phyloP scores from a whole-genome alignment of 1,140 invertebrate species.

The Spodoptera litura region DNA sequence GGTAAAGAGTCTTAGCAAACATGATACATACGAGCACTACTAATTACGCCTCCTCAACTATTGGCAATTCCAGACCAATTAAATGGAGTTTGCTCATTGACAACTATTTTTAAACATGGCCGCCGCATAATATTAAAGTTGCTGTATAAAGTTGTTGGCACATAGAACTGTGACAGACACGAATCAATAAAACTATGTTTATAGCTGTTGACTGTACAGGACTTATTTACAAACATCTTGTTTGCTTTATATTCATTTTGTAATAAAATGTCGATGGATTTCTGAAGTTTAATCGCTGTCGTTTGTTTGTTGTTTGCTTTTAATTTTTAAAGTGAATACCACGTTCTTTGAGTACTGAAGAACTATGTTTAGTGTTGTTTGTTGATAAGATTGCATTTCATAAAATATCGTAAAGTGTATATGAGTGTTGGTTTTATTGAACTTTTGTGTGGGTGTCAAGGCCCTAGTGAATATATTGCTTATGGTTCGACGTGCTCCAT shows the following conservation, averaged over 20 bases:
- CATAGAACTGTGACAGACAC: constrained; percentile 14
- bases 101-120: constrained; percentile 5
- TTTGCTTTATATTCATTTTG: constrained; percentile 12
- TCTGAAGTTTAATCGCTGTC: constrained; percentile 10
- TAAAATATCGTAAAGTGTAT: too few relatives aligned
- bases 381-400: too few relatives aligned
- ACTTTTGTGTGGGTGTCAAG: too few relatives aligned
- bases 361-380: too few relatives aligned
- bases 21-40: background rate
- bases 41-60: background rate
- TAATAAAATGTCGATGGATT: constrained; percentile 22
- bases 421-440: too few relatives aligned
- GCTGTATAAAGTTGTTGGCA: background rate
- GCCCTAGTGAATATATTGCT: too few relatives aligned
- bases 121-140: constrained; percentile 14
- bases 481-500: too few relatives aligned
- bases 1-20: too few relatives aligned
- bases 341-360: background rate
- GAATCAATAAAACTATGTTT: constrained; percentile 36
- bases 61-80: background rate
- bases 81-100: background rate
- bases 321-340: constrained; percentile 10
- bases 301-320: constrained; percentile 20
- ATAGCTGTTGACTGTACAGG: constrained; percentile 23
- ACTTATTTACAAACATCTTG: constrained; percentile 30